Conservation (phyloP, 2,888 invertebrate species). For the Ophion obscuratus region DNA sequence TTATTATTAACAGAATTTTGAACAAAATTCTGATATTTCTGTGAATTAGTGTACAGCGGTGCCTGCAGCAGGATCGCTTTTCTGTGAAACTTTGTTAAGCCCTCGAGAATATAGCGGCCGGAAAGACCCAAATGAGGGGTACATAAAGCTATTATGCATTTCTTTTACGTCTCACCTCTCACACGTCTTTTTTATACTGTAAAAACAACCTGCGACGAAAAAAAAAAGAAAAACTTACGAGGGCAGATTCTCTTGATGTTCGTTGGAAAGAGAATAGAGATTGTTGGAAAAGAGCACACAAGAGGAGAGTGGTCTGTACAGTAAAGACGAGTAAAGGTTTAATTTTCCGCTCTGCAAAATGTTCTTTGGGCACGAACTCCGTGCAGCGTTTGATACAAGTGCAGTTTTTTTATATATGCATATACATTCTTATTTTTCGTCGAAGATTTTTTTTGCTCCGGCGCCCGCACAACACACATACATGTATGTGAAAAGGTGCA, state of each 20-base stretch:
- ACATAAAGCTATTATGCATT: constrained; percentile 48
- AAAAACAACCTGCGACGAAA: constrained; percentile 6
- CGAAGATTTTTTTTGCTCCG: background rate
- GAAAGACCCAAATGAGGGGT: constrained; percentile 8
- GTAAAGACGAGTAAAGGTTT: constrained; percentile 34
- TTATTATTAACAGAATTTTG: constrained; percentile 22
- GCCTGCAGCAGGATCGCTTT: constrained; percentile 9
- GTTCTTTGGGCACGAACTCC: constrained; percentile 2
- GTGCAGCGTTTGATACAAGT: background rate
- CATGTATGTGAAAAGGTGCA: background rate
- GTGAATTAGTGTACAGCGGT: background rate
- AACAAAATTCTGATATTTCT: constrained; percentile 15
- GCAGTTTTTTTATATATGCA: background rate
- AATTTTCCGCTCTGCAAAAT: constrained; percentile 29
- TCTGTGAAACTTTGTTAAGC: constrained; percentile 34
- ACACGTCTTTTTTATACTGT: constrained; percentile 32
- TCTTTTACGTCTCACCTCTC: constrained; percentile 33
- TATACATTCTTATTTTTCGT: background rate
- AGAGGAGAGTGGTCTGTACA: constrained; percentile 25
- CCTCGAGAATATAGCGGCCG: background rate
- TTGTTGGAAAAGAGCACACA: constrained; percentile 14
- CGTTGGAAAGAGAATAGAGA: constrained; percentile 30
- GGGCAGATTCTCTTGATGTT: constrained; percentile 46
- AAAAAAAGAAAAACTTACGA: constrained; percentile 36
- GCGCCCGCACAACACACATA: background rate